phyloP scores from a whole-genome alignment of 2,113 vertebrate genomes.

The Menura novaehollandiae region DNA sequence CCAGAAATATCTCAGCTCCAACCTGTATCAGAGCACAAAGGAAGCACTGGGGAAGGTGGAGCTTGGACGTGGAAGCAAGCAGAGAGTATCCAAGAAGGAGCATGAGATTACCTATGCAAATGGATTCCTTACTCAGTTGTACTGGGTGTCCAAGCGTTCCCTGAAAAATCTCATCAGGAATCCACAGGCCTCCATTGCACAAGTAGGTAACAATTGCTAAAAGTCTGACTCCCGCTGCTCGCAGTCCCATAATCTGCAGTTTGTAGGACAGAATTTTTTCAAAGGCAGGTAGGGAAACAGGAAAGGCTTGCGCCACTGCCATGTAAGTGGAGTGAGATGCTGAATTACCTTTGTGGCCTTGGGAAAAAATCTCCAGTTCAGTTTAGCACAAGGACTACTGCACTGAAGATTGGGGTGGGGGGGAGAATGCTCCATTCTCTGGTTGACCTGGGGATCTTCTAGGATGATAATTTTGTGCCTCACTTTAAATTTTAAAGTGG shows the following conservation, averaged over 20 bases:
- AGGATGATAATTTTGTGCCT: neutral
- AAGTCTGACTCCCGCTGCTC: neutral
- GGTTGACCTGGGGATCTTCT: neutral
- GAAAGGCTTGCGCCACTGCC: neutral
- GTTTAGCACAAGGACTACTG: neutral
- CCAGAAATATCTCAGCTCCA: conserved; percentile 60
- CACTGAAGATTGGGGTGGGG: neutral
- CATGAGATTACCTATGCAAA: conserved; percentile 67
- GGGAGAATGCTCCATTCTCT: neutral
- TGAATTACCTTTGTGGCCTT: neutral
- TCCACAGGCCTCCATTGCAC: conserved; percentile 65
- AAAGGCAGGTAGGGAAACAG: neutral
- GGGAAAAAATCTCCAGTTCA: neutral
- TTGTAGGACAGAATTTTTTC: neutral
- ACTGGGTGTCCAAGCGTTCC: conserved; percentile 67
- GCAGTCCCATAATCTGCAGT: neutral
- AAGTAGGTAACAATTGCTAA: conserved; percentile 8
- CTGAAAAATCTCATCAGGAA: conserved; percentile 67
- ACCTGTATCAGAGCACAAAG: conserved; percentile 18
- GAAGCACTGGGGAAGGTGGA: conserved; percentile 50
- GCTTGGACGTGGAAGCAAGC: neutral
- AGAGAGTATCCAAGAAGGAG: neutral
- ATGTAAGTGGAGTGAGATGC: neutral
- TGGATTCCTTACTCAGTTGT: conserved; percentile 63
- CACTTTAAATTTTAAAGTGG: neutral